Conservation (phyloP, 2,113 vertebrate genomes). For the Eonycteris spelaea region DNA sequence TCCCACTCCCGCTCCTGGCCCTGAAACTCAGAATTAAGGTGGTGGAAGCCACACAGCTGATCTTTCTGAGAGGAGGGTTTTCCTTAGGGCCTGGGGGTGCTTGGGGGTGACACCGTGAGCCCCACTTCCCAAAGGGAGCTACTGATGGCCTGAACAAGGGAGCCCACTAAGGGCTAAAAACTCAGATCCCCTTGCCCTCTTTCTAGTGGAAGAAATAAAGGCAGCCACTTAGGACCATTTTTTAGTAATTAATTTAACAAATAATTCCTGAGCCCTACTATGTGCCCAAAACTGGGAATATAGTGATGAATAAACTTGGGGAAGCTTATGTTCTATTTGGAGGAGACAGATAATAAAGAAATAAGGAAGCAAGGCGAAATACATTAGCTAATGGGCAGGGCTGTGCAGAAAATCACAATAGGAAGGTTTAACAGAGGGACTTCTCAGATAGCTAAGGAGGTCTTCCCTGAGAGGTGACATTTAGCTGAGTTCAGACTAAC, state of each 20-base stretch:
- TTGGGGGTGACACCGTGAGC: neutral
- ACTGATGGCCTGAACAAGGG: neutral
- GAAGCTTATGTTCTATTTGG: neutral
- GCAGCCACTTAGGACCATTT: neutral
- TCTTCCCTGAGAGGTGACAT: neutral
- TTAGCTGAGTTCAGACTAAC: neutral
- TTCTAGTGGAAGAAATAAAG: neutral
- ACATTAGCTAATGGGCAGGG: neutral
- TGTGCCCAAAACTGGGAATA: neutral
- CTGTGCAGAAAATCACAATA: neutral
- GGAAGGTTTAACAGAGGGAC: neutral
- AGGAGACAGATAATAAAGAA: neutral
- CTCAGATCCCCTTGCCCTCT: neutral
- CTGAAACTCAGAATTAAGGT: neutral
- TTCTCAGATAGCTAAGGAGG: neutral
- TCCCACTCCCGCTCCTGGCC: too few relatives aligned
- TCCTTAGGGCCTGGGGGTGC: neutral
- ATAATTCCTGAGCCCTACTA: neutral
- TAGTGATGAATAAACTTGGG: neutral
- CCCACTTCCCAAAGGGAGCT: neutral
- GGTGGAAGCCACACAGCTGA: neutral
- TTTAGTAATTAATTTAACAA: neutral
- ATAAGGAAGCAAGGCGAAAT: neutral
- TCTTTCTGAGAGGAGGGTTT: neutral
- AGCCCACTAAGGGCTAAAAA: neutral